Base-by-base conservation (phyloP, 2,797 vertebrate genomes). In the Myotis daubentonii region DNA sequence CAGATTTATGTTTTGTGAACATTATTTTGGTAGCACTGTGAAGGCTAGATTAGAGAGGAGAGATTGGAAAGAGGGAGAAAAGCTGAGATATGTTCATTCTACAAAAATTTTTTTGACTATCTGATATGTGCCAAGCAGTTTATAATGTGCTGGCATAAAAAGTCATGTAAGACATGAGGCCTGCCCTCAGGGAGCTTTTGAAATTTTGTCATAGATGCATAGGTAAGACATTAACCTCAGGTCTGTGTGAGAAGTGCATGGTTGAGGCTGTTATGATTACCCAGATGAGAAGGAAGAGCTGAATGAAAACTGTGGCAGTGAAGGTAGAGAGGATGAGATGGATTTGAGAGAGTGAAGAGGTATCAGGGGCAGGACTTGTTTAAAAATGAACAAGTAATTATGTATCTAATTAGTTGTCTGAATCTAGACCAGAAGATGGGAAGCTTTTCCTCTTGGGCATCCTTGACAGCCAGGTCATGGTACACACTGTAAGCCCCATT, bases 81-180 rank as follows among this genome's bases (percentile, higher is more conserved):
- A 49, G 1, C 38, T 74, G 5, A 84, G 72, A 91, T 74, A 8
- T 4, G 28, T 55, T 92, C 55, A 47, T 72, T 80, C 49, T 74
- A 76, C 30, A 76, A 57, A 44, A 13, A 17, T 20, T 55, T 81
- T 71, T 84, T 83, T 17, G 1, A 30, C 4, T 49, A 11, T 47
- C 6, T 25, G 68, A 7, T 80, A 76, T 60, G 30, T 88, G 51
- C 49, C 44, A 23, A 36, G 22, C 11, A 78, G 49, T 82, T 86
- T 91, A 82, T 74, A 91, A 28, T 44, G 30, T 83, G 36, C 28
- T 75, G 47, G 41, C 60, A 66, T 33, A 90, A 88, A 94, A 84
- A 65, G n/a, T 75, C n/a, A 49, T 65, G 19, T 60, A 20, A 85
- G 33, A 85, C 11, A 17, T 20, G 51, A 65, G 49, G 7, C 15